phyloP scores from a whole-genome alignment of 2,888 invertebrate species.

The Hirtodrosophila histrioides region DNA sequence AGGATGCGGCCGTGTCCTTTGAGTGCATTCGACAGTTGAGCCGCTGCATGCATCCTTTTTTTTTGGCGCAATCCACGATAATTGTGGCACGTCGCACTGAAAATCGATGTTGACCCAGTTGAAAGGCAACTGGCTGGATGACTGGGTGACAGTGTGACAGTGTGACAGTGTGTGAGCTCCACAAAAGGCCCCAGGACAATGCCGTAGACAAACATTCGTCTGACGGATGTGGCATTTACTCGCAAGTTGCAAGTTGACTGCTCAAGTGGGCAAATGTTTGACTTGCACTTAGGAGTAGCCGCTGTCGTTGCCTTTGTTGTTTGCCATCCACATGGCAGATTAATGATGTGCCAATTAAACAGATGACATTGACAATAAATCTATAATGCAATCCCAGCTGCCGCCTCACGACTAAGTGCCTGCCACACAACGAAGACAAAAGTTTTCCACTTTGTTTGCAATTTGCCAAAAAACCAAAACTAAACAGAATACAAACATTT shows the following conservation, averaged over 20 bases:
- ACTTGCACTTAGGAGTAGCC: constrained; percentile 67
- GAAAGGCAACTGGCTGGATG: constrained; percentile 26
- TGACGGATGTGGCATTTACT: constrained; percentile 62
- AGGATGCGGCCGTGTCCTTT: constrained; percentile 44
- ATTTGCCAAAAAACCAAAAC: constrained; percentile 6
- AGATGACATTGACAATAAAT: constrained; percentile 55
- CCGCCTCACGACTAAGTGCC: neutral
- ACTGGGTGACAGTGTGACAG: constrained; percentile 2
- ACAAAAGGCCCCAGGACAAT: constrained; percentile 32
- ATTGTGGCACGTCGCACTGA: constrained; percentile 74
- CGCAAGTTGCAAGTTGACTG: constrained; percentile 69
- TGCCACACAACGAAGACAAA: constrained; percentile 18
- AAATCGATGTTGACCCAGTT: constrained; percentile 80
- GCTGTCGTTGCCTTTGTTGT: constrained; percentile 13
- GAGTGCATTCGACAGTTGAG: constrained; percentile 42
- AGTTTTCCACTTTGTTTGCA: constrained; percentile 33
- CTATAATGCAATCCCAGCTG: constrained; percentile 37
- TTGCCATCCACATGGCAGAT: constrained; percentile 39
- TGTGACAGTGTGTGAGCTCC: constrained; percentile 1
- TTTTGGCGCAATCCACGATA: constrained; percentile 45
- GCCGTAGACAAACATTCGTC: constrained; percentile 31
- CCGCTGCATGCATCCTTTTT: neutral
- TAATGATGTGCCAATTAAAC: constrained; percentile 69
- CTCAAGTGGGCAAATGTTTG: constrained; percentile 66
- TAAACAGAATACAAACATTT: constrained; percentile 13